Conservation (phyloP, 2,888 invertebrate species). For the Himalopsyche tibetana region DNA sequence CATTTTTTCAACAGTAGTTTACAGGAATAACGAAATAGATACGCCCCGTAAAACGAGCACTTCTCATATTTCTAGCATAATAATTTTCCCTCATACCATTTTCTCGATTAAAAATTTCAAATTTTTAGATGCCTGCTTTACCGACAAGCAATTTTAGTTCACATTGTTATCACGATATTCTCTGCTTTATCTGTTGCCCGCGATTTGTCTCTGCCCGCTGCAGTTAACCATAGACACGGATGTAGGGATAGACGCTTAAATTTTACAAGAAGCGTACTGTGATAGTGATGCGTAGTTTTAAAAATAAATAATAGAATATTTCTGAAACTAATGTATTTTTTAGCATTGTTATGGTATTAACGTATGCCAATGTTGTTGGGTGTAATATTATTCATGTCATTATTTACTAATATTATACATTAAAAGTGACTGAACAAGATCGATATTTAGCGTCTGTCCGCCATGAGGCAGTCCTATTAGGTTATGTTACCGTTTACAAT, state of each 20-base stretch:
- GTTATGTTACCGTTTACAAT: slow-evolving; percentile 75
- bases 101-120: background rate
- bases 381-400: slow-evolving; percentile 31
- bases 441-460: slow-evolving; percentile 65
- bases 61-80: background rate
- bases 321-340: slow-evolving; percentile 61
- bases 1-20: too few relatives aligned
- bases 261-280: slow-evolving; percentile 54
- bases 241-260: slow-evolving; percentile 33
- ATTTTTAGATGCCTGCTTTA: slow-evolving; percentile 42
- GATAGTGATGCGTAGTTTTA: slow-evolving; percentile 63
- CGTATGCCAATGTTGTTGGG: slow-evolving; percentile 54
- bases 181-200: background rate
- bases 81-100: background rate
- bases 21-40: background rate
- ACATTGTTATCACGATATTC: slow-evolving; percentile 29
- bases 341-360: slow-evolving; percentile 61
- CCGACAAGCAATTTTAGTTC: slow-evolving; percentile 50
- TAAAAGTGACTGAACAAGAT: slow-evolving; percentile 54
- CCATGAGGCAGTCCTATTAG: slow-evolving; percentile 77
- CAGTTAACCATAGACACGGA: slow-evolving; percentile 35
- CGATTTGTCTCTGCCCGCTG: slow-evolving; percentile 29
- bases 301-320: slow-evolving; percentile 57
- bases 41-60: background rate
- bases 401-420: slow-evolving; percentile 40